Conservation (phyloP, 2,113 vertebrate species). For the Micronycteris hirsuta region DNA sequence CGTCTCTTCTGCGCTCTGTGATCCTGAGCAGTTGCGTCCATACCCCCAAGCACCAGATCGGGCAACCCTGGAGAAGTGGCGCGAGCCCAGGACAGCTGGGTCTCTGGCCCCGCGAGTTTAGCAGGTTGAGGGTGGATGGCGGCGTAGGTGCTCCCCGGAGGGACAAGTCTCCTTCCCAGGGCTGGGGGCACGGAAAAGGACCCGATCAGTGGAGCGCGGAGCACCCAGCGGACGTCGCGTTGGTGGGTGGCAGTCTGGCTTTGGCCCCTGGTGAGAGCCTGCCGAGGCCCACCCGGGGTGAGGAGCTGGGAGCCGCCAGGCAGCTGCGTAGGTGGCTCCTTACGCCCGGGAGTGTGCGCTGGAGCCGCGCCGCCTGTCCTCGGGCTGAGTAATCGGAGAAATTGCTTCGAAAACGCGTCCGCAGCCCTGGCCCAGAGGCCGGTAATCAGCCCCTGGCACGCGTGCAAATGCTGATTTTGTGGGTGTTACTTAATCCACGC, state of each 20-base stretch:
- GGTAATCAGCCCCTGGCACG: conserved; percentile 77
- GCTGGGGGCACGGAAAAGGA: conserved; percentile 25
- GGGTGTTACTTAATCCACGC: conserved; percentile 75
- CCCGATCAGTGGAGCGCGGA: conserved; percentile 56
- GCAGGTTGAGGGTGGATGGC: conserved; percentile 75
- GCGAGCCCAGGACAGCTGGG: conserved; percentile 74
- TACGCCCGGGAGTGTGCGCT: conserved; percentile 43
- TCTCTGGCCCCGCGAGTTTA: conserved; percentile 72
- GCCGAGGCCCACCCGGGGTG: conserved; percentile 54
- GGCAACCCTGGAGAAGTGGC: conserved; percentile 75
- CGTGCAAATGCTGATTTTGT: conserved; percentile 77
- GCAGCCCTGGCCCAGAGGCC: conserved; percentile 73
- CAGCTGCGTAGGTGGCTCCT: conserved; percentile 63
- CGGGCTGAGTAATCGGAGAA: conserved; percentile 81
- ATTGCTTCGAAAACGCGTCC: conserved; percentile 81
- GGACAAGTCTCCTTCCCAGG: background rate
- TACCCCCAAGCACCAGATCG: conserved; percentile 68
- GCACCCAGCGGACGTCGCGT: conserved; percentile 38
- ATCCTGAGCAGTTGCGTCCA: conserved; percentile 59
- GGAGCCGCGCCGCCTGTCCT: background rate
- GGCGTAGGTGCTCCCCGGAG: conserved; percentile 61
- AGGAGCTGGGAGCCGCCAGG: conserved; percentile 56
- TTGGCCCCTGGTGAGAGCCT: background rate
- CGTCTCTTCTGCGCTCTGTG: conserved; percentile 68
- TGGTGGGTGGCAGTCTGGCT: background rate